Evolutionary conservation across 2,888 invertebrate species (phyloP), one percentile per base, ranked within the genome.

Genomic region (Oscheius sp.): DNA sequence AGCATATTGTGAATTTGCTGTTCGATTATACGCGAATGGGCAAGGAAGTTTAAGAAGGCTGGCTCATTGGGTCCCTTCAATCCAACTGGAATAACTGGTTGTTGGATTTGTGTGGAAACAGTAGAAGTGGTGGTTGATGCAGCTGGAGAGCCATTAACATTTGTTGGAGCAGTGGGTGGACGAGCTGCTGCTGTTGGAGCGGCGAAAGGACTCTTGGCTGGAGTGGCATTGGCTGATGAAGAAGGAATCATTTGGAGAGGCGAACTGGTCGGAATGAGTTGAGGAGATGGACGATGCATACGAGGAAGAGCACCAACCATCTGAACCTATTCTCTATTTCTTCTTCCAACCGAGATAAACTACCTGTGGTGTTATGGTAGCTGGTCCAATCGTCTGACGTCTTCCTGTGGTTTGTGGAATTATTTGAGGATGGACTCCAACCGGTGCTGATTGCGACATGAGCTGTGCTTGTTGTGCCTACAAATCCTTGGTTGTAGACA

Each of bases 281-380:
- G 42, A 12, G 61, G 61, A 45, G 61, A 61, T 10, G 61, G 61
- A 27, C 42, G 61, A 34, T 61, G 61, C 29, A 61, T 25, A 3
- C 61, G 61, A 8, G 61, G 61, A 25, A 61, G 42, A 1, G 42
- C 61, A 29, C 31, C 29, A 17, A 45, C 27, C 61, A 61, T 61
- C 61, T 61, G 61, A 27, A 61, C 15, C 15, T n/a, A 1, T 5
- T 6, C 4, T 8, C 8, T 29, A 12, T 45, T 45, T 8, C 15
- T 31, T 8, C n/a, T 17, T 17, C 8, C 12, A 31, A 6, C 6
- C 29, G 31, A 8, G 12, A 42, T 12, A 42, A 3, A 15, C 1
- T 17, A 55, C 55, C 61, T 61, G 61, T 17, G 61, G 61, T 15
- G 55, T 55, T 12, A 61, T 17, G 17, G 61, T 61, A 2, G 61